Evolutionary conservation across 2,113 vertebrate genomes (phyloP), one percentile per base, ranked within the genome.

Genomic region (Chaenogobius annularis): DNA sequence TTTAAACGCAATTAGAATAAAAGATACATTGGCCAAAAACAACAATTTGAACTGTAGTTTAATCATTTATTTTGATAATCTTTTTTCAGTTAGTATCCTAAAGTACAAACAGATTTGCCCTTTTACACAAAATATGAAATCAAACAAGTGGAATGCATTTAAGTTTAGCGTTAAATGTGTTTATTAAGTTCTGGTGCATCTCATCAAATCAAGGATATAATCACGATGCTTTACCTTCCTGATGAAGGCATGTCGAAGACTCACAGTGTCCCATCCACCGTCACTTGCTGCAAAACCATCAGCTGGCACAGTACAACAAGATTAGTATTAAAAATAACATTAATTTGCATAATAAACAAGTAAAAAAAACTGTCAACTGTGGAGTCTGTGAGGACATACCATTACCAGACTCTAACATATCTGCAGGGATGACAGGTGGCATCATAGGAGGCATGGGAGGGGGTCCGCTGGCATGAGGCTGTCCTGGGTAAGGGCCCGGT

Each of bases 161-260:
- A 10, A 55, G 54, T 55, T 55, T 12, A 55, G 10, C 8, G 8
- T 10, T 22, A 22, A n/a, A n/a, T 54, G 52, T 12, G 10, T 3
- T 55, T 55, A 4, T 12, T 55, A 55, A n/a, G 20, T 10, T n/a
- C n/a, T 40, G 10, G 52, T 55, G 52, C 20, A 20, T 54, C 19
- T 2, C n/a, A 22, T 37, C 17, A 37, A 37, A 62, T 6, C 14
- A 17, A 62, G 5, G 15, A 19, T 19, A 19, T 17, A 35, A 19
- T 62, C n/a, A 61, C 10, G 15, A 61, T n/a, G 0, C 35, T 63
- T 63, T 81, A 93, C 97, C 94, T 98, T 97, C 61, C 95, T 95
- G 82, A 99, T 96, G 85, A 98, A 99, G 55, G 88, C 35, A 1
- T 98, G 97, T 0, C 97, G 92, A 55, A 98, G 88, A 66, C 87